Evolutionary conservation across 1,140 invertebrate genomes (phyloP), one percentile per base, ranked within the genome.

Genomic region (Eueides isabella): DNA sequence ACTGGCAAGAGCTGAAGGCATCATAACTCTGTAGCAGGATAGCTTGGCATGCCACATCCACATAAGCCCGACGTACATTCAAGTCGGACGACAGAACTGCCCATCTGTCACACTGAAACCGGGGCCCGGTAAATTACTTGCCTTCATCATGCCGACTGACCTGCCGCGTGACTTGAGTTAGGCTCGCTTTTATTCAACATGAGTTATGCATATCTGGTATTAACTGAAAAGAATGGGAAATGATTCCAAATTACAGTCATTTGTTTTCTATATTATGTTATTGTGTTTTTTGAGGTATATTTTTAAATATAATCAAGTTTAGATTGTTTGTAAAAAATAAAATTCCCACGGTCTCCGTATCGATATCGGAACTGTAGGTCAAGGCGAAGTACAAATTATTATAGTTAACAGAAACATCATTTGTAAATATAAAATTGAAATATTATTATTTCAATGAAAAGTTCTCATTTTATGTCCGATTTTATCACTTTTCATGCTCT

Each of bases 121-220:
- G 78, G 85, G 76, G 75, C 82, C 69, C 78, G 82, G 85, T 88
- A 84, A 87, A 85, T 90, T 87, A 87, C 85, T 74, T 71, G 83
- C 86, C 83, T 87, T 84, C 85, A 82, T 88, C 82, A 85, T 85
- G 79, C 78, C 72, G 66, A 78, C 78, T 83, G 82, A 84, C 80
- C 82, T 79, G 79, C 71, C 67, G 67, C 26, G 48, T 41, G 65
- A 67, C 72, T 74, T 67, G 72, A 74, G 72, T 64, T 63, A 74
- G 67, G 66, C 66, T 23, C 65, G 72, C 72, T 74, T 74, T 74
- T 74, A 74, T 74, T 63, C 72, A 29, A 35, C 72, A 68, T 74
- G 72, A 74, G 55, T 61, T 74, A 74, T 64, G 38, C 30, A 61
- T 23, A 30, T 61, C 14, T 61, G 72, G 63, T 68, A 64, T 74